Conservation (phyloP, 2,797 vertebrate genomes). For the Microctenopoma lineatum region DNA sequence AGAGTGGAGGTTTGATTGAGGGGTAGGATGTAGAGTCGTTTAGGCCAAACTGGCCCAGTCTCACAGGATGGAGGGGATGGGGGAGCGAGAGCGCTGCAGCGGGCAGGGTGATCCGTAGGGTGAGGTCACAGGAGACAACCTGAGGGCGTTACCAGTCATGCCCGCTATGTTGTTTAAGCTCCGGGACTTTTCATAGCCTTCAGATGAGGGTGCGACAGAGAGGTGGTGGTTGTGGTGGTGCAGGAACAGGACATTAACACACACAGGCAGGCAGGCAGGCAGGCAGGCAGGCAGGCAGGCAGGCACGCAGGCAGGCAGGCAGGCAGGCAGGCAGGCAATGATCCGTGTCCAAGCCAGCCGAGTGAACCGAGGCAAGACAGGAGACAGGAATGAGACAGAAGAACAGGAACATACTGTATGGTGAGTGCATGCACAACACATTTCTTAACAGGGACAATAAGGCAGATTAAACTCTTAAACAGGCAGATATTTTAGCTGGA, state of each 20-base stretch:
- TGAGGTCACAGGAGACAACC: constrained; percentile 93
- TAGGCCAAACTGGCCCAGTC: constrained; percentile 47
- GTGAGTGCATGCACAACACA: constrained; percentile 64
- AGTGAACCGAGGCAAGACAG: constrained; percentile 84
- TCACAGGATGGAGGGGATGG: constrained; percentile 95
- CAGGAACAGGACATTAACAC: constrained; percentile 76
- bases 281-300: constrained; percentile 73
- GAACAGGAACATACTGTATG: constrained; percentile 64
- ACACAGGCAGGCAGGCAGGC: constrained; percentile 70
- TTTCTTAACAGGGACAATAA: constrained; percentile 25
- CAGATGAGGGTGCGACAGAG: constrained; percentile 85
- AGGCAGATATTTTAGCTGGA: constrained; percentile 8
- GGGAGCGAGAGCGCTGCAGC: constrained; percentile 92
- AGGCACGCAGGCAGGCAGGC: constrained; percentile 73
- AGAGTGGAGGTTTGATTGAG: constrained; percentile 28
- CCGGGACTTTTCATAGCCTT: constrained; percentile 97
- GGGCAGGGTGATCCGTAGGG: constrained; percentile 95
- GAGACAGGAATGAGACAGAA: constrained; percentile 86
- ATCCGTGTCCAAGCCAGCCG: constrained; percentile 88
- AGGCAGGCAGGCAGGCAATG: constrained; percentile 79
- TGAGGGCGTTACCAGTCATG: constrained; percentile 91
- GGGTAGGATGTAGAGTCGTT: constrained; percentile 5
- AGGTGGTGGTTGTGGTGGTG: constrained; percentile 61
- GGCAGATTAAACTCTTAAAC: constrained; percentile 7
- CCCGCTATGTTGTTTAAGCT: constrained; percentile 98